Conservation (phyloP, 92 coral and sea anemone genomes). For the Zoanthus sociatus region DNA sequence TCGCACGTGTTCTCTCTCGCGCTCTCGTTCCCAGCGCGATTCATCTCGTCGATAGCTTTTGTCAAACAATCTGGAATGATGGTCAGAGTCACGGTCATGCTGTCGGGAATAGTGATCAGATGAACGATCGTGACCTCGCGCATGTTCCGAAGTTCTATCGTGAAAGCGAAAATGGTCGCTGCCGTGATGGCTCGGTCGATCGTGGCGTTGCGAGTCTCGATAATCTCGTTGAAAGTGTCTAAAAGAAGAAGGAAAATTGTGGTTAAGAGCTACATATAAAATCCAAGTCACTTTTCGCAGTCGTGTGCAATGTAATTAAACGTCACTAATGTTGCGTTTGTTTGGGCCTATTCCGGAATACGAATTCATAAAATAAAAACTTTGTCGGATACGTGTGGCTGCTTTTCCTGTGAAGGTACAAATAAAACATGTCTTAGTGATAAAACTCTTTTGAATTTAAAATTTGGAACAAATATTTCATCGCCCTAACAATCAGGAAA, state of each 20-base stretch:
- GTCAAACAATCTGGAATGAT: slow-evolving; percentile 79
- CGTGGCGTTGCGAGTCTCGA: slow-evolving; percentile 72
- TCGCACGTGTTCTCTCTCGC: slow-evolving; percentile 29
- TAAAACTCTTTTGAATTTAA: no score
- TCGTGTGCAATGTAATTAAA: no score
- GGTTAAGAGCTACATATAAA: neutral
- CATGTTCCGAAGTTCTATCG: slow-evolving; percentile 69
- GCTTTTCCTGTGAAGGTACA: no score
- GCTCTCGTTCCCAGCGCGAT: slow-evolving; percentile 33
- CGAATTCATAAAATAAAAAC: no score
- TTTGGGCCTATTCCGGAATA: no score
- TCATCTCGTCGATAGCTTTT: slow-evolving; percentile 64
- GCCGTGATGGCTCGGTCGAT: slow-evolving; percentile 67
- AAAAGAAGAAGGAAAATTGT: neutral
- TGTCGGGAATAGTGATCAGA: slow-evolving; percentile 87
- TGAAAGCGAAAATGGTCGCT: slow-evolving; percentile 53
- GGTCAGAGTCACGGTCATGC: slow-evolving; percentile 74
- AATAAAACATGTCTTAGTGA: no score
- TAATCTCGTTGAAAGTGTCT: slow-evolving; percentile 49
- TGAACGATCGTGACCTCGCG: slow-evolving; percentile 77
- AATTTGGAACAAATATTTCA: no score
- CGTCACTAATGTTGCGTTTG: no score
- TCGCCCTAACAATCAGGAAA: no score
- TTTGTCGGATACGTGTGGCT: no score
- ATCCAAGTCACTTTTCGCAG: no score